A percentile compares a stretch with the other conserved stretches of the same genome.
phyloP scores from a whole-genome alignment of 92 coral and sea anemone genomes.

The Phenganax stokvisi region DNA sequence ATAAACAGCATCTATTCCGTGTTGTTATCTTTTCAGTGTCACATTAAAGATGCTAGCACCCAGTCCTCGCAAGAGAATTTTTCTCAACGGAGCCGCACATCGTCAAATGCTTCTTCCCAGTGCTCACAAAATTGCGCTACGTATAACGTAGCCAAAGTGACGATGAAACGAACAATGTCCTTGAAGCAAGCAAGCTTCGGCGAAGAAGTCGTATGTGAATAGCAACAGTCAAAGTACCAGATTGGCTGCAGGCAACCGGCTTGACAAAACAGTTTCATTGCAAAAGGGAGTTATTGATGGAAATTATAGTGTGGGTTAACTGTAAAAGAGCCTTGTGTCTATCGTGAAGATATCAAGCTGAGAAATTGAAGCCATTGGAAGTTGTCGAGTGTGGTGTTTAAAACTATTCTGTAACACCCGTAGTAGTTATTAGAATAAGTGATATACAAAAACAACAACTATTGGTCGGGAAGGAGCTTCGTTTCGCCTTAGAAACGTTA shows the following conservation, averaged over 20 bases:
- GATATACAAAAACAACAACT: too few species aligned
- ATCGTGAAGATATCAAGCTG: too few species aligned
- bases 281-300: too few species aligned
- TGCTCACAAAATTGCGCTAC: slow-evolving; percentile 45
- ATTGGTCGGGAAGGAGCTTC: too few species aligned
- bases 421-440: too few species aligned
- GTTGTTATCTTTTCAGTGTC: slow-evolving; percentile 25
- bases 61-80: slow-evolving; percentile 60
- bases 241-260: background rate
- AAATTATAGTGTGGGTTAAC: too few species aligned
- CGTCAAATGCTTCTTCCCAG: slow-evolving; percentile 55
- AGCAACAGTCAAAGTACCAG: background rate
- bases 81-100: slow-evolving; percentile 68
- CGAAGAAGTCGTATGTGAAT: background rate
- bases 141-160: slow-evolving; percentile 59
- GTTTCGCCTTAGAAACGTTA: too few species aligned
- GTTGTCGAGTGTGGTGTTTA: too few species aligned
- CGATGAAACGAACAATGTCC: slow-evolving; percentile 73
- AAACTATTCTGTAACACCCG: too few species aligned
- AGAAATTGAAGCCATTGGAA: too few species aligned
- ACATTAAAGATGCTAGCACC: slow-evolving; percentile 36
- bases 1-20: background rate
- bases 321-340: too few species aligned
- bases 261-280: too few species aligned
- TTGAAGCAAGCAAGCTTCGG: slow-evolving; percentile 6